Conservation (phyloP, 2,113 vertebrate genomes). For the Phaethon lepturus region DNA sequence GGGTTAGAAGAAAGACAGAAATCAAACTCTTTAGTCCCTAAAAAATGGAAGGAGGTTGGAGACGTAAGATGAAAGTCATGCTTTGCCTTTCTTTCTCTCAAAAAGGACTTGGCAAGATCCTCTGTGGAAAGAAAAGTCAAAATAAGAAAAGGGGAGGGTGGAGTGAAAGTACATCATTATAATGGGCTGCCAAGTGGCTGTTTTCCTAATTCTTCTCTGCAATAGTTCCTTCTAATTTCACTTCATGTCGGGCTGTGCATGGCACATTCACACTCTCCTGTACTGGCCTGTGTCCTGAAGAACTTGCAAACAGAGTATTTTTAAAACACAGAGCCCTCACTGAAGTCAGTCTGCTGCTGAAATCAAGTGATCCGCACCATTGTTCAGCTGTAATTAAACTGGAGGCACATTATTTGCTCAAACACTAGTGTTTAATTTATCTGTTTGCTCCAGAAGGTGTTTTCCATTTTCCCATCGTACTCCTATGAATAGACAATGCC, state of each 20-base stretch:
- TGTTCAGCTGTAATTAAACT: slow-evolving; percentile 60
- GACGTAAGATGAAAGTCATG: neutral
- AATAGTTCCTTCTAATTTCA: neutral
- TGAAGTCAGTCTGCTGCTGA: neutral
- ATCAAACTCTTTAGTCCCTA: neutral
- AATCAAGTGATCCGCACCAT: neutral
- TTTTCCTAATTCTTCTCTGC: neutral
- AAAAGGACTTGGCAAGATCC: neutral
- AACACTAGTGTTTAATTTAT: slow-evolving; percentile 42
- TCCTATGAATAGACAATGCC: slow-evolving; percentile 9
- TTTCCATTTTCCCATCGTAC: slow-evolving; percentile 14
- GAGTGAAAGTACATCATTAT: neutral
- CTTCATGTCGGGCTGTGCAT: neutral
- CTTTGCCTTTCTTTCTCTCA: neutral
- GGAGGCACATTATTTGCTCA: slow-evolving; percentile 43
- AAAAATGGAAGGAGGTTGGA: neutral
- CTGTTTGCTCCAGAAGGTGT: slow-evolving; percentile 60
- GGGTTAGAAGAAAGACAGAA: neutral
- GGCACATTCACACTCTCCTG: neutral
- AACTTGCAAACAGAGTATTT: neutral
- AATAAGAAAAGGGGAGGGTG: neutral
- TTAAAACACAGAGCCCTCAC: neutral
- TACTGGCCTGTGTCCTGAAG: neutral
- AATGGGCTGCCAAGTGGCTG: neutral
- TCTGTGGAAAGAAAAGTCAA: neutral